Conservation (phyloP, 1,140 invertebrate genomes). For the Lepidostoma basale region DNA sequence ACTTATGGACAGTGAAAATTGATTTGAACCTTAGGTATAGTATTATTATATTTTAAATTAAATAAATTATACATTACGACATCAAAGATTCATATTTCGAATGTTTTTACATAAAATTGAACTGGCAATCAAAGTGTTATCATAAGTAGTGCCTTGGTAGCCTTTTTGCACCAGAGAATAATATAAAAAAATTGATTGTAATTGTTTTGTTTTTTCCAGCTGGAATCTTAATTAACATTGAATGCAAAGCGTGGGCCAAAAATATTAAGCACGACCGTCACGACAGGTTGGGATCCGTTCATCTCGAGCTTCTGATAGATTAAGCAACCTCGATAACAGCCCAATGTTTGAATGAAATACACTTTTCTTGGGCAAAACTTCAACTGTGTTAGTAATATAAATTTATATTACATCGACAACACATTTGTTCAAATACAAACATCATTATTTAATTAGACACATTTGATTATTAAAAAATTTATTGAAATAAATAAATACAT, state of each 20-base stretch:
- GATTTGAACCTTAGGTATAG: too few relatives aligned
- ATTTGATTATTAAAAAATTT: too few relatives aligned
- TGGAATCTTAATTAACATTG: constrained; percentile 86
- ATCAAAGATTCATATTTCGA: too few relatives aligned
- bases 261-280: constrained; percentile 82
- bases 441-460: too few relatives aligned
- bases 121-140: too few relatives aligned
- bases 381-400: constrained; percentile 17
- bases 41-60: too few relatives aligned
- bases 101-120: neutral
- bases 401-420: neutral
- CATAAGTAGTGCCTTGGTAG: too few relatives aligned
- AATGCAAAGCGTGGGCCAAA: constrained; percentile 88
- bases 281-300: constrained; percentile 82
- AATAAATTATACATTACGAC: too few relatives aligned
- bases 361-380: constrained; percentile 23
- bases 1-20: too few relatives aligned
- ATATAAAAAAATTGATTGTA: neutral
- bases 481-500: too few relatives aligned
- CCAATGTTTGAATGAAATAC: constrained; percentile 11
- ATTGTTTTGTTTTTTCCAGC: constrained; percentile 61
- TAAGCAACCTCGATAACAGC: constrained; percentile 58
- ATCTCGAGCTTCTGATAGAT: constrained; percentile 89
- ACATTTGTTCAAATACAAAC: too few relatives aligned
- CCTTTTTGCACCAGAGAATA: too few relatives aligned